A percentile compares a stretch with the other conserved stretches of the same genome.
phyloP scores from a whole-genome alignment of 1,140 invertebrate species.

The Oncopodura yosiiana region DNA sequence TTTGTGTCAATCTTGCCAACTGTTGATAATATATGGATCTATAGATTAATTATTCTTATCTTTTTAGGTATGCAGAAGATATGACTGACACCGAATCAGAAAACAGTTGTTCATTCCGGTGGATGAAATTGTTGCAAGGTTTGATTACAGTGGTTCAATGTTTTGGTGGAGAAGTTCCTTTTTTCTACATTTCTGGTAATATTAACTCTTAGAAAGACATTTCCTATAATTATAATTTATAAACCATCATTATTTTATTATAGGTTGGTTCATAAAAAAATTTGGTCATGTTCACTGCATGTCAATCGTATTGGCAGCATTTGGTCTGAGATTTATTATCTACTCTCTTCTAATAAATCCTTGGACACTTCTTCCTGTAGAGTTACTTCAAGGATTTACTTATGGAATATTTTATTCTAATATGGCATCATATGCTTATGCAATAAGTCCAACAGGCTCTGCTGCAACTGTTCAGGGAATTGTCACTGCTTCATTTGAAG shows the following conservation, averaged over 20 bases:
- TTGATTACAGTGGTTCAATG: constrained; percentile 62
- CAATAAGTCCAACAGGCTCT: constrained; percentile 58
- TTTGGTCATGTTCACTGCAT: constrained; percentile 73
- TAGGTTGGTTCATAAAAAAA: constrained; percentile 62
- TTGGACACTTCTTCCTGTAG: constrained; percentile 67
- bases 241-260: constrained; percentile 14
- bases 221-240: not conserved
- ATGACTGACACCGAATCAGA: constrained; percentile 38
- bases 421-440: constrained; percentile 78
- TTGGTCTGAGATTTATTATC: constrained; percentile 62
- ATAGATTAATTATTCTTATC: no score
- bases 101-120: not conserved
- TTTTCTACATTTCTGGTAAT: constrained; percentile 72
- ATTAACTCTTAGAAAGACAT: not conserved
- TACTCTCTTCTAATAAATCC: constrained; percentile 70
- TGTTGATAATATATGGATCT: no score
- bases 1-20: no score
- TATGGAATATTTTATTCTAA: constrained; percentile 74
- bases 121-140: constrained; percentile 12
- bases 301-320: constrained; percentile 64
- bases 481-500: constrained; percentile 74
- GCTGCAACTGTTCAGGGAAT: constrained; percentile 76
- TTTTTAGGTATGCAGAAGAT: constrained; percentile 58
- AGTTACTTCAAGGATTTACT: constrained; percentile 74
- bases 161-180: constrained; percentile 73